phyloP scores from a whole-genome alignment of 23 tunicate genomes.

The Styela plicata region DNA sequence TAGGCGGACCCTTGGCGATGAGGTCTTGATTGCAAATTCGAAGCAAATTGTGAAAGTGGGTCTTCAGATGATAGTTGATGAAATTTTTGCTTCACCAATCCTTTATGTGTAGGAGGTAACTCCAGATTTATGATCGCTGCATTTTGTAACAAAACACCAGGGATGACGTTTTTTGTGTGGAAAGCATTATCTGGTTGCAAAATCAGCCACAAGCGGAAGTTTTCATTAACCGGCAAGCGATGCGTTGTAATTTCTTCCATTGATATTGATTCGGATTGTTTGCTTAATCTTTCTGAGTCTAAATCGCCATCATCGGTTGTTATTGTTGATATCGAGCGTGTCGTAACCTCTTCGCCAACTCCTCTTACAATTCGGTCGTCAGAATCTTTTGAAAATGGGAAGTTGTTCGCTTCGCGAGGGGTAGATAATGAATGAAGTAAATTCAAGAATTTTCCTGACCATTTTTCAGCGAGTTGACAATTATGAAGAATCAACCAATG shows the following conservation, averaged over 20 bases:
- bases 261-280: background rate
- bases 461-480: slow-evolving; percentile 42
- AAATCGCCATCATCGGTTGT: slow-evolving; percentile 5
- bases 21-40: background rate
- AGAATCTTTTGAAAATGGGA: background rate
- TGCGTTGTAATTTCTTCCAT: background rate
- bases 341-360: background rate
- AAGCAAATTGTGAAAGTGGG: background rate
- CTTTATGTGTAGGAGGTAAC: slow-evolving; percentile 36
- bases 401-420: background rate
- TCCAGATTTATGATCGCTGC: slow-evolving; percentile 44
- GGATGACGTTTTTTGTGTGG: background rate
- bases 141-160: slow-evolving; percentile 31
- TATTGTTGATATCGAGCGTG: background rate
- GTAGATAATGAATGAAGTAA: slow-evolving; percentile 2
- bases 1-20: background rate
- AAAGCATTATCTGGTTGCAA: background rate
- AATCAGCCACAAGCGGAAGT: slow-evolving; percentile 72
- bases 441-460: slow-evolving; percentile 52
- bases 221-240: slow-evolving; percentile 1
- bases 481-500: slow-evolving; percentile 68
- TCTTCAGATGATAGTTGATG: background rate
- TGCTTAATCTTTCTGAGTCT: slow-evolving; percentile 4
- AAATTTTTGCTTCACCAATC: slow-evolving; percentile 36
- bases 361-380: background rate